Evolutionary conservation across 2,888 invertebrate genomes (phyloP).

Genomic region (Palloptera scutellata): DNA sequence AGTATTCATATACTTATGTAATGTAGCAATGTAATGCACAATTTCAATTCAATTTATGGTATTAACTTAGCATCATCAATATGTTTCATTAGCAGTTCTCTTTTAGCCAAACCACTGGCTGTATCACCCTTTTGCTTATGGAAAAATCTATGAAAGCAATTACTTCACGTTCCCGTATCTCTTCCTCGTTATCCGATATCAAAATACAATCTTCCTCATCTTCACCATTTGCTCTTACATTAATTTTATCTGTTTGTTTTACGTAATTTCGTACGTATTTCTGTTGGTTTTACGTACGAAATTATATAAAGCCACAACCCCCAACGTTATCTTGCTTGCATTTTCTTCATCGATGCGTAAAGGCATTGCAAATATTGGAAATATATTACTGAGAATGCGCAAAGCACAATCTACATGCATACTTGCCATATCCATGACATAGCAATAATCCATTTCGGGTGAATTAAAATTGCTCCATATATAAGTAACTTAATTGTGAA

Average conservation of each 20-base stretch:
- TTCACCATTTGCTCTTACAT: conserved; percentile 34
- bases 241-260: conserved; percentile 50
- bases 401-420: conserved; percentile 50
- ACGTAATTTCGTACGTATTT: conserved; percentile 55
- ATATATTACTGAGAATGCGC: conserved; percentile 58
- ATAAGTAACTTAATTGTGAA: conserved; percentile 38
- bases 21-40: too few relatives aligned
- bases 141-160: conserved; percentile 52
- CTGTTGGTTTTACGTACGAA: conserved; percentile 59
- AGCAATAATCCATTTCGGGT: conserved; percentile 40
- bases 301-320: conserved; percentile 60
- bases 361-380: conserved; percentile 58
- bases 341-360: conserved; percentile 57
- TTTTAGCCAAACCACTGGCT: conserved; percentile 50
- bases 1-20: too few relatives aligned
- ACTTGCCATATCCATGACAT: conserved; percentile 50
- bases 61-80: conserved; percentile 31
- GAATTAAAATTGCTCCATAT: conserved; percentile 33
- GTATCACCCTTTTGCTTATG: conserved; percentile 54
- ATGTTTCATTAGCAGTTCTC: conserved; percentile 52
- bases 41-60: too few relatives aligned
- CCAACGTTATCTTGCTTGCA: conserved; percentile 57
- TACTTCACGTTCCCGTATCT: conserved; percentile 54
- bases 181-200: conserved; percentile 54
- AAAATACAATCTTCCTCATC: conserved; percentile 52